Evolutionary conservation across 1,140 invertebrate species (phyloP), one percentile per base, ranked within the genome.

Genomic region (Akabosia matsudoensis): DNA sequence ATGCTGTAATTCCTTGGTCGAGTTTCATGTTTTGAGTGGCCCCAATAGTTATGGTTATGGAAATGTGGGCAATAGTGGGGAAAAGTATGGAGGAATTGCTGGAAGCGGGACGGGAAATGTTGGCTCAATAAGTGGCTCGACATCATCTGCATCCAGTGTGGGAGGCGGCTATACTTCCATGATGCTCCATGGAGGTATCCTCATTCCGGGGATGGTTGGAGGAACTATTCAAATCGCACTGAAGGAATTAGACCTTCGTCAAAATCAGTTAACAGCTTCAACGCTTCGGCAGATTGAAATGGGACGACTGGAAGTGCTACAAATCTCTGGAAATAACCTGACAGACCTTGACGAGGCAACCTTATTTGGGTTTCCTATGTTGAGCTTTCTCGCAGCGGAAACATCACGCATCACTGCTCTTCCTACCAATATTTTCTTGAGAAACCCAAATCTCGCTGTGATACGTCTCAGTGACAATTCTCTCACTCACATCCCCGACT

Each of bases 241-340:
- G 0, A 88, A 89, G 56, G 90, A 92, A 72, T 83, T 94, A 0
- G 91, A 93, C 82, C 81, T 93, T 26, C 88, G 90, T 64, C 85
- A 89, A 33, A 97, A 97, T 85, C 87, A 88, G 30, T 84, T 97
- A 33, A 81, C 31, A 64, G 79, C 78, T n/a, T 51, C 70, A 22
- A 70, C 34, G 33, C 70, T 82, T 33, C 84, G 88, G 22, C 88
- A 88, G 76, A 85, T 94, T 18, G 89, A 91, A 79, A 89, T 94
- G 54, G 89, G 90, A 1, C 91, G 90, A 31, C 85, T 94, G 76
- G 88, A 90, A 74, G 88, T 89, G 0, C 85, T 96, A 26, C 88
- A 89, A 76, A 83, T 93, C 4, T 91, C 91, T 1, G 86, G 88
- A 70, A 95, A 95, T 83, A 92, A 94, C 84, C 91, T 94, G 30